Base-by-base conservation (phyloP, 2,113 vertebrate species). In the Bubo blakistoni region DNA sequence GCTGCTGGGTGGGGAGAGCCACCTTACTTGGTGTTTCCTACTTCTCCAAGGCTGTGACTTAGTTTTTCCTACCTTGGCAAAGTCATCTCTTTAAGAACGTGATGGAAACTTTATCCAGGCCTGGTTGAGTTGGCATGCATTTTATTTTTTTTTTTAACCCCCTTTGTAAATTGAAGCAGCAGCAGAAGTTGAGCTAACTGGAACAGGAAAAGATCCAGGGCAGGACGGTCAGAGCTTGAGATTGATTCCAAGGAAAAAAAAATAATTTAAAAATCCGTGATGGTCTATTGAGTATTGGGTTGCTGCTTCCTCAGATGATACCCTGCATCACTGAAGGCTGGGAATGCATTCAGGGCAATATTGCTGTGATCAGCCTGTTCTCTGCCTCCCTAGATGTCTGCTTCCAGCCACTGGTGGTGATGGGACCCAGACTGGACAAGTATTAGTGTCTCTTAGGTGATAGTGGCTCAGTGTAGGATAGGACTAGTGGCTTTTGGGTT, bases 1-100 rank as follows among this genome's bases (percentile, higher is more conserved):
- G 90, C 58, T 94, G 70, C 54, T 86, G 90, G 89, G 81, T 88
- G 87, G 73, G 54, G 47, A 87, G 83, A 79, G 47, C 42, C 21
- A 42, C 90, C 93, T 82, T 91, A 80, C 46, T 91, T 92, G 66
- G 78, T 57, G 38, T 90, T 96, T 96, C 66, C 96, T 96, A 52
- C 62, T 95, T 85, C 74, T 85, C 13, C 54, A 77, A 85, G 78
- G 58, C 61, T 66, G 10, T 89, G 91, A 94, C 78, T 91, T 85
- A 69, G 62, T 76, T 94, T 90, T 96, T 90, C 77, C 66, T 94
- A 95, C 19, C 9, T 36, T 52, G 36, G 36, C 46, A 80, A 63
- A 92, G 27, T 67, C 13, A 46, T 20, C 8, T 81, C 73, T 77
- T 65, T 63, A 91, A 69, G 84, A 91, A 81, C 0, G 0, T 15